Evolutionary conservation across 1,140 invertebrate genomes (phyloP), one percentile per base, ranked within the genome.

Genomic region (Nixonia krombeini): DNA sequence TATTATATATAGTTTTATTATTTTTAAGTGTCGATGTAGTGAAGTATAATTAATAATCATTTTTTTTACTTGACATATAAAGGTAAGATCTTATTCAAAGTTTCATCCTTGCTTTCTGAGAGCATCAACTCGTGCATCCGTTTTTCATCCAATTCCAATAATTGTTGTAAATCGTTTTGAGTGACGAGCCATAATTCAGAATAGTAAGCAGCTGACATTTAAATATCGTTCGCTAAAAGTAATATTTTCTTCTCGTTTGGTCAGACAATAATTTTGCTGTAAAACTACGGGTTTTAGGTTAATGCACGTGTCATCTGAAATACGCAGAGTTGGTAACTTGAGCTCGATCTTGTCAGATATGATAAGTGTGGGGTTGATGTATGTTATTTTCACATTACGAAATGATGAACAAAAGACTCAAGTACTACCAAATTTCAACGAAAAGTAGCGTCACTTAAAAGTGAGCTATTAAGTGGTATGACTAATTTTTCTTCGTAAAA

Each of bases 131-230:
- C 5, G 46, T 70, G 58, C 3, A 77, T 16, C n/a, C n/a, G n/a
- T 6, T 10, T 21, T 16, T 62, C 21, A 46, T 84, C 82, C 42
- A 72, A 49, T 10, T 59, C 18, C 35, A 76, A 49, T 12, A 84
- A 25, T 17, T 78, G 72, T 17, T 76, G 63, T 3, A 73, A 18
- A 9, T 82, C 74, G 26, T 61, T 55, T 47, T 56, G 71, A 16
- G 73, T 59, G 4, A 66, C 31, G 7, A 76, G 56, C 82, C 82
- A 84, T 74, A 78, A 35, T 38, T 79, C 40, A 5, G 53, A 46
- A 26, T 78, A 78, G 56, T 74, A 75, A 42, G 38, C 35, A 17
- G 61, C 13, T 8, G 79, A 75, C 82, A 84, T 84, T 45, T 52
- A 37, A 57, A 52, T 55, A 12, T 25, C 4, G 1, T 23, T 10